Evolutionary conservation across 2,888 invertebrate species (phyloP), one percentile per base, ranked within the genome.

Genomic region (Mesopsocus fuscifrons): DNA sequence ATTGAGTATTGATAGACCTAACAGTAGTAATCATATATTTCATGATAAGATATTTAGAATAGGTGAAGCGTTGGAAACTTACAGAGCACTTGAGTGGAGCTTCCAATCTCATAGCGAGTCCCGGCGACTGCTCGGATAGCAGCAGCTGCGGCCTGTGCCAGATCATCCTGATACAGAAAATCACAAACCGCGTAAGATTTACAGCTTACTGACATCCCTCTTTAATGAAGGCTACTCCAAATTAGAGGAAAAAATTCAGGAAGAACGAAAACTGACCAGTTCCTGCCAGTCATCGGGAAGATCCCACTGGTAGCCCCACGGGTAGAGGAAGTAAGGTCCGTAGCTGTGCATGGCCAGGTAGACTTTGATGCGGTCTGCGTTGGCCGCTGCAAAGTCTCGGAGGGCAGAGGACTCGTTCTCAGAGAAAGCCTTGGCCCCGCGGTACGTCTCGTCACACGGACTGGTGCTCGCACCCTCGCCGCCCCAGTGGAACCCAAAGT

Each of bases 301-400:
- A 9, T 40, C 45, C 13, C 42, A 41, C 2, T 50, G 49, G 44
- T 49, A 53, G 6, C 53, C 52, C 53, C 52, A 54, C 8, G 53
- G 53, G 41, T 52, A 51, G 2, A 54, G 47, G 38, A 54, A 44
- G 43, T 51, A 52, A 52, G 38, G 38, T 20, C 38, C 38, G 38
- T 63, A 66, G 9, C 64, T 59, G 53, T 67, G 67, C 41, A 66
- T 52, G 2, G 63, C 59, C 18, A 64, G 47, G 52, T 61, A 66
- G 33, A 61, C 52, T 42, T 58, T 53, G 42, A 62, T 49, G 42
- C 53, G 50, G 18, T 50, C 46, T 11, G 49, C 51, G 17, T 53
- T 48, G 8, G 48, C 31, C 26, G 51, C 22, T 31, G 62, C 52
- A 46, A 58, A 59, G 22, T 57, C 52, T 3, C 54, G 49, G 11